Base-by-base conservation (phyloP, 2,888 invertebrate species). In the Ochropacha duplaris region DNA sequence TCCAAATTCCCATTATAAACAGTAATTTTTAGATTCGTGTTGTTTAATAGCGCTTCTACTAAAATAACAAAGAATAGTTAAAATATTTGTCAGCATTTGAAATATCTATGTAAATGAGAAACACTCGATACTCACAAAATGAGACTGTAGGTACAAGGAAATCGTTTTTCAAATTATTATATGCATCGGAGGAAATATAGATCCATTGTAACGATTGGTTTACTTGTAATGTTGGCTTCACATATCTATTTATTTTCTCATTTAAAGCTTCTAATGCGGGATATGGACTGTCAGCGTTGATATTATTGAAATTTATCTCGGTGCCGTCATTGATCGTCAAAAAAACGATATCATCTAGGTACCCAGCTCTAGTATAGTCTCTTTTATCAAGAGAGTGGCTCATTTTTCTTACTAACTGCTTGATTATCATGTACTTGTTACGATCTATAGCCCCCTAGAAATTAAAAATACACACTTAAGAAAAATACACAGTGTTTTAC, bases 1-100 rank as follows among this genome's bases (percentile, higher is more conserved):
- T 92, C 92, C 66, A 88, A 76, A 65, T 92, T 92, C 28, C 92
- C 92, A 61, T 92, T 92, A 54, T 87, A 92, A 31, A 92, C 78
- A 4, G 83, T 86, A 54, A 92, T 78, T 69, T 84, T 90, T 22
- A 92, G 61, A 50, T 83, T 74, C 1, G 89, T 88, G 34, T 74
- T 75, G 58, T 89, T 86, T 58, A 92, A 67, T 22, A 92, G 74
- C 54, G 77, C 77, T 76, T 91, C 92, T 78, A 92, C 92, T 92
- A 81, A 68, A 89, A 90, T 65, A 22, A 12, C 28, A 39, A 6
- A 54, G 6, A 44, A 34, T 9, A 34, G 50, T 50, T n/a, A 28
- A 22, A 34, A 24, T 31, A 52, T 31, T 34, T 4, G 22, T 24
- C 14, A 31, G 19, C 5, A 9, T 44, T 16, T 3, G 9, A 44